Conservation (phyloP, 1,140 invertebrate species). For the Conus ventricosus region DNA sequence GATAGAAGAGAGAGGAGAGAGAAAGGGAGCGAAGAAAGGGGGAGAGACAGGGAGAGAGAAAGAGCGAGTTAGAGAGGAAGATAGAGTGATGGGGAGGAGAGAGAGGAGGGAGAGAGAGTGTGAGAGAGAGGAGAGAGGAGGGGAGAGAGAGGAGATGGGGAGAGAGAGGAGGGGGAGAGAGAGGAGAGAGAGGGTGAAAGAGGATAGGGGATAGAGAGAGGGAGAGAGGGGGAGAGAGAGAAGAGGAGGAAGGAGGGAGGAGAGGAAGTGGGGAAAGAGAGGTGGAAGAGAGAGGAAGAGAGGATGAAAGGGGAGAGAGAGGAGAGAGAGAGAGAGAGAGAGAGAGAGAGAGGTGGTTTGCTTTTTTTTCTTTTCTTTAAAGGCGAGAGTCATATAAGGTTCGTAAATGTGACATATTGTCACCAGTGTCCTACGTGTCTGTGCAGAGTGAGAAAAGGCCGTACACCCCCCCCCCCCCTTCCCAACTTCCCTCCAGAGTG, state of each 20-base stretch:
- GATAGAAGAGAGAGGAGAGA: background rate
- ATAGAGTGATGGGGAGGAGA: background rate
- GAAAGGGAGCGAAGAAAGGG: background rate
- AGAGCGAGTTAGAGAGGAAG: background rate
- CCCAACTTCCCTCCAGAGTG: too few relatives aligned
- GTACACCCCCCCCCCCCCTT: too few relatives aligned
- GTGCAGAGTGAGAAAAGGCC: too few relatives aligned
- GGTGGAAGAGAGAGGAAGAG: background rate
- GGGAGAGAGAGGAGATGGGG: background rate
- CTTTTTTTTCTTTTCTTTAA: too few relatives aligned
- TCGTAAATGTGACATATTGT: too few relatives aligned
- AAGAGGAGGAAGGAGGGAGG: background rate
- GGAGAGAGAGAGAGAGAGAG: constrained; percentile 15
- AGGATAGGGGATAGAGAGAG: background rate
- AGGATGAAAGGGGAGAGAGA: background rate
- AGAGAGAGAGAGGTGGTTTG: background rate
- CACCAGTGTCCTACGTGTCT: too few relatives aligned
- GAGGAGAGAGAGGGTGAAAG: background rate
- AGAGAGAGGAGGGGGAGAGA: background rate
- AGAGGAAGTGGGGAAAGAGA: background rate
- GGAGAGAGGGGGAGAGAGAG: background rate
- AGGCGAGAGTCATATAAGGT: too few relatives aligned
- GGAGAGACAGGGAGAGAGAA: background rate
- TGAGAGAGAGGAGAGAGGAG: background rate
- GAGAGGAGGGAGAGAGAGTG: background rate